Base-by-base conservation (phyloP, 2,113 vertebrate species). In the Lonchura striata region DNA sequence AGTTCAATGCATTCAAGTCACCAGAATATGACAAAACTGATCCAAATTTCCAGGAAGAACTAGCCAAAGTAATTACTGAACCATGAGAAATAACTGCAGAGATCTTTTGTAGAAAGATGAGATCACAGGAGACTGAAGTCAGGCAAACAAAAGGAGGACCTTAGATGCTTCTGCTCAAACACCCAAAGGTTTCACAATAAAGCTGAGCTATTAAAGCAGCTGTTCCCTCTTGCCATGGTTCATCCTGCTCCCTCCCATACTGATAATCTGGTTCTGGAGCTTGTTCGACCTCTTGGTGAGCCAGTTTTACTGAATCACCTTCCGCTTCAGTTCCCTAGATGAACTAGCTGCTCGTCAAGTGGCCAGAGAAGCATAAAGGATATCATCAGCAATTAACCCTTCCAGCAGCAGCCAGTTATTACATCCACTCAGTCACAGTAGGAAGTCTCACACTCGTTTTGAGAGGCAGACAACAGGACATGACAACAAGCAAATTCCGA, bases 151-250 rank as follows among this genome's bases (percentile, higher is more conserved):
- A 68, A 63, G 35, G 37, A 94, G 17, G 35, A 57, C 23, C 37
- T 90, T 35, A 59, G 18, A 77, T 54, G 71, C 25, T 81, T 90
- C 57, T 83, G 33, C 75, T 81, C 18, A 63, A 81, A 74, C 42
- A 89, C n/a, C 19, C n/a, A 63, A 88, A 75, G 52, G 39, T 88
- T 97, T 86, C 77, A 84, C 91, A 97, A 88, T 19, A 81, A 28
- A 88, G 57, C 46, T 22, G 50, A 88, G 50, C 33, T 66, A 63
- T 59, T 66, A 86, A 80, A 56, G 56, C 59, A 65, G 50, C 31
- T 78, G 35, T 35, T 93, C 86, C 57, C 33, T 65, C 35, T n/a
- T 76, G 61, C 88, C 61, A 41, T 8, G 31, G 63, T 28, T 64
- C 28, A 28, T 31, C 53, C 37, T 50, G 18, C 33, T 93, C 30